Percentiles rank a stretch among this genome's conserved stretches.
phyloP scores from a whole-genome alignment of 2,797 vertebrate genomes.

The Falco berigora region DNA sequence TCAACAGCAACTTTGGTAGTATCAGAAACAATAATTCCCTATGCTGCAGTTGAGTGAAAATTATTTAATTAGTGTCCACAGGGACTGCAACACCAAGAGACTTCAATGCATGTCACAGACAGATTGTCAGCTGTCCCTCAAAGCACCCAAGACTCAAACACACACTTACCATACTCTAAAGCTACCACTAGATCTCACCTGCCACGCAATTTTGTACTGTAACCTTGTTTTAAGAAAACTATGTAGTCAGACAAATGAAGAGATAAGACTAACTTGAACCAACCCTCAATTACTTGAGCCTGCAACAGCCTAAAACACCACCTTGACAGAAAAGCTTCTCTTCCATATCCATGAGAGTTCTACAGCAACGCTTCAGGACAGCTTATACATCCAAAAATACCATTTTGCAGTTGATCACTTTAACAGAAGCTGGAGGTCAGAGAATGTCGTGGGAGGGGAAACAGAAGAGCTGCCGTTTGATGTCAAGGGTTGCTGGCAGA shows the following conservation, averaged over 20 bases:
- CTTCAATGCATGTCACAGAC: neutral
- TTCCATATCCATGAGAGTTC: neutral
- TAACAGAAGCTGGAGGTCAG: conserved; percentile 37
- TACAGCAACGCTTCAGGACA: neutral
- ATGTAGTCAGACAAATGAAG: neutral
- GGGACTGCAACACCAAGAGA: neutral
- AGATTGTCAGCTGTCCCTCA: neutral
- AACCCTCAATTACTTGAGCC: neutral
- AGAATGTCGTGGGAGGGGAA: conserved; percentile 51
- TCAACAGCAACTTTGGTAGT: neutral
- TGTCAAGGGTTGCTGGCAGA: neutral
- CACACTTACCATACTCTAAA: neutral
- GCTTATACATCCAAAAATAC: conserved; percentile 10
- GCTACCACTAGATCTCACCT: neutral
- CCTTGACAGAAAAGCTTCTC: neutral
- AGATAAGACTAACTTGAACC: neutral
- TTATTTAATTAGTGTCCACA: neutral
- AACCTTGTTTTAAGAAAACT: neutral
- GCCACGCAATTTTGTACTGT: neutral
- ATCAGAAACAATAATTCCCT: neutral
- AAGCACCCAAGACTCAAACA: neutral
- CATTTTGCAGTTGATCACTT: conserved; percentile 25
- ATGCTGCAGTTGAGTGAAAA: neutral
- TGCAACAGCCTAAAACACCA: neutral
- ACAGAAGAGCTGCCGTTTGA: conserved; percentile 7